phyloP scores from a whole-genome alignment of 2,113 vertebrate species.

The Sterrhoptilus dennistouni region DNA sequence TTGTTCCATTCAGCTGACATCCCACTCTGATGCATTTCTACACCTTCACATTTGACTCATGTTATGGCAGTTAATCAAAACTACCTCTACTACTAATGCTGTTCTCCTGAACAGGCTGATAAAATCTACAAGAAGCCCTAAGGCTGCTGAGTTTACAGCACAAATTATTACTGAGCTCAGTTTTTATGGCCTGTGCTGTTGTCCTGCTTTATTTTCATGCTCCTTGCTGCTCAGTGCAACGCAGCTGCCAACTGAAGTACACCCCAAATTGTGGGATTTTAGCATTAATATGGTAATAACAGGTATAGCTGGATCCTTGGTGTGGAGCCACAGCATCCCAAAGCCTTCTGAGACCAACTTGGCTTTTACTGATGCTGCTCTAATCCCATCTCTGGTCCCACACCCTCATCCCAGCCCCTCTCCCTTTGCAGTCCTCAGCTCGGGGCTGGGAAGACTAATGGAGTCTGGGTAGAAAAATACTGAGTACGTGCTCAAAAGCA shows the following conservation, averaged over 20 bases:
- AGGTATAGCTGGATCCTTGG: not conserved
- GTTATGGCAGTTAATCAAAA: not conserved
- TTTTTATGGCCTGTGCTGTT: not conserved
- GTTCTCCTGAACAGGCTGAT: not conserved
- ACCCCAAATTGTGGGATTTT: not conserved
- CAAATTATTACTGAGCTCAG: not conserved
- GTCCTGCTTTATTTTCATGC: not conserved
- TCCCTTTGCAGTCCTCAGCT: not conserved
- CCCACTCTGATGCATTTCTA: not conserved
- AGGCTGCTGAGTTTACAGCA: not conserved
- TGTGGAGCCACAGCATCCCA: not conserved
- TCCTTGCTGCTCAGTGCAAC: not conserved
- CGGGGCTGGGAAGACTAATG: not conserved
- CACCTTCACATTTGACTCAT: not conserved
- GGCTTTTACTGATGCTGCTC: not conserved
- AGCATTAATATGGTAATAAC: not conserved
- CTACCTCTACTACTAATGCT: not conserved
- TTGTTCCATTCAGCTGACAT: not conserved
- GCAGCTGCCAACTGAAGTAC: not conserved
- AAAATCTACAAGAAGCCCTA: not conserved
- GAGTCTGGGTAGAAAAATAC: not conserved
- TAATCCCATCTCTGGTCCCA: not conserved
- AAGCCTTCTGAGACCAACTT: not conserved
- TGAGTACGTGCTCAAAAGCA: not conserved
- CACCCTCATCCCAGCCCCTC: not conserved